Base-by-base conservation (phyloP, 2,797 vertebrate genomes). In the Labeo calbasu region DNA sequence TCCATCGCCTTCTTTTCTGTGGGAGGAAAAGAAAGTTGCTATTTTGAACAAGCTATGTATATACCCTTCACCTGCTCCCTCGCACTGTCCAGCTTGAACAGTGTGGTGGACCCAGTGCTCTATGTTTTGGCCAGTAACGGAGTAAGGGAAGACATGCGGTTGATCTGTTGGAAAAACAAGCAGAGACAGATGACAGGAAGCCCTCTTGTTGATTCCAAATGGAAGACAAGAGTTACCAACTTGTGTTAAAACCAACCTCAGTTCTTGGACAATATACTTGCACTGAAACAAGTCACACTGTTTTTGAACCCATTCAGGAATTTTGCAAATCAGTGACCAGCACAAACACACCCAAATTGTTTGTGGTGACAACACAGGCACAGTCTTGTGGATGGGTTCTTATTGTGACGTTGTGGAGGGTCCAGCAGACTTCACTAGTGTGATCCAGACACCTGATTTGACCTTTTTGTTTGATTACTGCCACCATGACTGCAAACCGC, bases 11-110 rank as follows among this genome's bases (percentile, higher is more conserved):
- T 89, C 79, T 92, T 88, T 84, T 15, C 0, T 5, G 73, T 86
- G 32, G 9, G 75, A 0, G 0, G 6, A 0, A 0, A 1, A 8
- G 63, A 2, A 8, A 94, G 94, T 85, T 96, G 95, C 77, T 0
- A 1, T 3, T 95, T 95, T 46, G 95, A 96, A 77, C 71, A 91
- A 28, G 21, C 5, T 0, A 86, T 92, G 78, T 91, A 95, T 82
- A 91, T 93, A 43, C 66, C 17, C 13, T 95, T 96, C 86, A 94
- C 93, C 0, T 91, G 89, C 65, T 91, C 88, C 0, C 88, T 95
- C 80, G 95, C 94, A 0, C 59, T 96, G 82, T 94, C 94, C 87
- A 95, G 94, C 88, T 88, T 96, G 50, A 96, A 96, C 92, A 92
- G 94, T 1, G 89, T 94, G 73, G 90, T 95, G 83, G 95, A 96